Evolutionary conservation across 2,888 invertebrate species (phyloP).

Genomic region (Ophion ellenae): DNA sequence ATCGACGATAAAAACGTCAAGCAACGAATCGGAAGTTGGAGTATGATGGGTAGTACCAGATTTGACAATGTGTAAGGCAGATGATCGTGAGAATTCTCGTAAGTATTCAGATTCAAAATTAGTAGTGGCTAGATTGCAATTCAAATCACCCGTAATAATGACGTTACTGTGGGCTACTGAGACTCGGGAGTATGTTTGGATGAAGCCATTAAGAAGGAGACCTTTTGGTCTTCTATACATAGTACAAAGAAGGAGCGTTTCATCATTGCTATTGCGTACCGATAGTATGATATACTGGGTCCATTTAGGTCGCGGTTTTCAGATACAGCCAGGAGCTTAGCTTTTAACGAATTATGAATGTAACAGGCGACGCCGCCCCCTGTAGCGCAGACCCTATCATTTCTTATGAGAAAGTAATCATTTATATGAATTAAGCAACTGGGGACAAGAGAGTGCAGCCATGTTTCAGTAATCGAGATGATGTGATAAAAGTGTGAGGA

Average conservation of each 20-base stretch:
- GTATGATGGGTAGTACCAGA: slow-evolving; percentile 24
- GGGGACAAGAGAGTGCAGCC: slow-evolving; percentile 10
- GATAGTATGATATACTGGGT: slow-evolving; percentile 32
- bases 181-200: not conserved
- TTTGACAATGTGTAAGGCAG: not conserved
- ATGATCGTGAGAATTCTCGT: no score
- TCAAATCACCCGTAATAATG: slow-evolving; percentile 23
- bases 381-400: slow-evolving; percentile 17
- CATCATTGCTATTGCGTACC: not conserved
- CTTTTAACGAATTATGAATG: slow-evolving; percentile 41
- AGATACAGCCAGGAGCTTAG: not conserved
- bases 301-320: slow-evolving; percentile 1
- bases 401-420: slow-evolving; percentile 31
- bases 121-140: slow-evolving; percentile 7
- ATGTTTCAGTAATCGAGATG: slow-evolving; percentile 16
- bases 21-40: not conserved
- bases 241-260: not conserved
- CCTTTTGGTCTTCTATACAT: slow-evolving; percentile 39
- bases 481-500: slow-evolving; percentile 13
- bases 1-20: slow-evolving; percentile 34
- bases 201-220: not conserved
- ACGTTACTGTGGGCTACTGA: slow-evolving; percentile 23
- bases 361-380: slow-evolving; percentile 50
- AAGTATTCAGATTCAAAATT: no score
- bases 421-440: not conserved